Evolutionary conservation across 2,797 vertebrate species (phyloP), one percentile per base, ranked within the genome.

Genomic region (Anabas testudineus): DNA sequence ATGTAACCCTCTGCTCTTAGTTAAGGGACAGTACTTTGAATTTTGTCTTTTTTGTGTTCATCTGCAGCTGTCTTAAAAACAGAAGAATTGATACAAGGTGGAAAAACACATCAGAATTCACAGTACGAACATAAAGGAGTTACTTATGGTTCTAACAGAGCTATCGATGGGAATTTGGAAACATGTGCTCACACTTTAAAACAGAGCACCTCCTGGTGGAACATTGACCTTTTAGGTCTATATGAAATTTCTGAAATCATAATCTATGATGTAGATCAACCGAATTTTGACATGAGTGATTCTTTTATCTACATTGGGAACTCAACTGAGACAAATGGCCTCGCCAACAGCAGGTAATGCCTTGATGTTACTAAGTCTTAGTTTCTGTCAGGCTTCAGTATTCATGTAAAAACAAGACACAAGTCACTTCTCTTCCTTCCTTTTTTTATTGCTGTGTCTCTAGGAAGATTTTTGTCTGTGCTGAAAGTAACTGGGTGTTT

Each of bases 61-160:
- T 24, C 2, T 7, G 13, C 52, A 67, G 46, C 0, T 62, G 0
- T 0, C 13, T 30, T 5, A 28, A 21, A 24, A 5, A 9, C 15
- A 41, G 0, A 8, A 15, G 15, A 0, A 0, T 0, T 16, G 1
- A 10, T 2, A 34, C 5, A 8, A 36, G n/a, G 0, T 0, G 13
- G 12, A 10, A 34, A 0, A 9, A 36, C 55, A 10, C 39, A 7
- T 36, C 73, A 80, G 59, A 74, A 79, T 24, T 45, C 70, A 14
- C 0, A 0, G 18, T 52, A 4, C 8, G 0, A 0, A 2, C 0
- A 1, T 3, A 0, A 0, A 0, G 1, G 0, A 1, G 0, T 1
- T 0, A 0, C 0, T 0, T 48, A 30, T 18, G 0, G 0, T 24
- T 19, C 68, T 19, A 2, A 7, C 1, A 68, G 12, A 69, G 60